Conservation (phyloP, 2,113 vertebrate genomes). For the Osmerus mordax region DNA sequence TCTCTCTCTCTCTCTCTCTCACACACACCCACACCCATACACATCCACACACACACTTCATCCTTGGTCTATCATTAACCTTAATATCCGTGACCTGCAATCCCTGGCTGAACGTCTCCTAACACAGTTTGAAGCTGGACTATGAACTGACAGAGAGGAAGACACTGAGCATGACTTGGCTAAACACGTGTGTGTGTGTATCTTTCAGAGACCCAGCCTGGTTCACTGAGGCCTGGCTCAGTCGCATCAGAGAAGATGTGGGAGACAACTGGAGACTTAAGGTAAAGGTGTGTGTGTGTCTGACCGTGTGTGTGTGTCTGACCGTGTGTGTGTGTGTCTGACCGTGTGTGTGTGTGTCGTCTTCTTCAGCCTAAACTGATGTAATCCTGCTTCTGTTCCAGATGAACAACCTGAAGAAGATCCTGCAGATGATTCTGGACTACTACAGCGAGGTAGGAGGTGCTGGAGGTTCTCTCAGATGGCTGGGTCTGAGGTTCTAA, state of each 20-base stretch:
- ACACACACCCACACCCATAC: no score
- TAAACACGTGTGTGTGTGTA: neutral
- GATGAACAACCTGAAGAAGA: constrained; percentile 97
- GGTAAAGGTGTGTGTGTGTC: constrained; percentile 67
- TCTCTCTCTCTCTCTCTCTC: neutral
- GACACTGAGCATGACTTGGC: no score
- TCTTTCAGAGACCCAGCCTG: constrained; percentile 82
- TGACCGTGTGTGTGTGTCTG: no score
- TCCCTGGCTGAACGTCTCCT: constrained; percentile 24
- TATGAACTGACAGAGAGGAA: constrained; percentile 4
- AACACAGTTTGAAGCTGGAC: constrained; percentile 2
- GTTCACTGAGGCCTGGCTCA: constrained; percentile 87
- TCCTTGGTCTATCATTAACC: constrained; percentile 1
- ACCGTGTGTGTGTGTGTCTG: neutral
- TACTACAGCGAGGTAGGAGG: constrained; percentile 93
- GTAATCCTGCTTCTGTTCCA: constrained; percentile 47
- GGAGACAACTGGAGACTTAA: constrained; percentile 95
- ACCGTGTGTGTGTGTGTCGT: neutral
- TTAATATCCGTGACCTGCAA: no score
- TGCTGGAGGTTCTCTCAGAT: neutral
- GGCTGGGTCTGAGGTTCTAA: neutral
- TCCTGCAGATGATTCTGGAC: constrained; percentile 91
- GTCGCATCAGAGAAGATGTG: constrained; percentile 89
- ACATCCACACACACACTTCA: constrained; percentile 19
- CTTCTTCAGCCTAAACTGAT: neutral